These are phyloP conservation scores for Halcyon senegalensis DNA, from an alignment of 2,113 vertebrate species.

Conservation along the genomic window DNA sequence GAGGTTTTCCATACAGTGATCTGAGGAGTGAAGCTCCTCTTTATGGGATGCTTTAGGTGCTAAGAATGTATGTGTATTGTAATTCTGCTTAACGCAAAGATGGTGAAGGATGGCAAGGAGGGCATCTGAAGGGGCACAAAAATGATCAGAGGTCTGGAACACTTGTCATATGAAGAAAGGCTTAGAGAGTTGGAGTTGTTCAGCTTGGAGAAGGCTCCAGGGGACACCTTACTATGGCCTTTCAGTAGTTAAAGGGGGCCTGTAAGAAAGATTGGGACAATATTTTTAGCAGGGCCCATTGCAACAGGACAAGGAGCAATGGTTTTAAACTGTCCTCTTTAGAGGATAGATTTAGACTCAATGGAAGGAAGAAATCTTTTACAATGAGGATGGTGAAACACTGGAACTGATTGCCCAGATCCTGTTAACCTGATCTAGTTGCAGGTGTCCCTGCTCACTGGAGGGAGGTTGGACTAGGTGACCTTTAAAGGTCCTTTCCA, in stretches of 20 bases:
- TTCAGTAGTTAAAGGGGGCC: background rate
- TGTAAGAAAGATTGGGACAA: background rate
- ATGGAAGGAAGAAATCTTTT: background rate
- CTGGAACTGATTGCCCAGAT: background rate
- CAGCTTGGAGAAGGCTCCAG: background rate
- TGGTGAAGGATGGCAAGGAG: fast-evolving
- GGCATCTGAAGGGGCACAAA: background rate
- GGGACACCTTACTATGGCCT: background rate
- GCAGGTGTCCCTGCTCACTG: background rate
- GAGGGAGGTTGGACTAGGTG: background rate
- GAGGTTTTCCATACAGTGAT: background rate
- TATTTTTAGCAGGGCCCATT: background rate
- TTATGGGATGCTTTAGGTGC: background rate
- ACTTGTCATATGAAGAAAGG: background rate
- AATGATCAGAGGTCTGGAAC: background rate
- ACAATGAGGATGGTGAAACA: background rate
- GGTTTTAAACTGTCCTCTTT: background rate
- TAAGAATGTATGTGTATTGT: background rate
- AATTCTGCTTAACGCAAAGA: background rate
- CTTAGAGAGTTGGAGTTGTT: background rate
- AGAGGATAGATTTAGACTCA: background rate
- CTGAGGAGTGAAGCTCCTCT: background rate
- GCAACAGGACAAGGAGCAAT: background rate
- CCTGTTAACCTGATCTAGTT: background rate
- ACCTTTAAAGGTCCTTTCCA: background rate